Evolutionary conservation across 2,113 vertebrate species (phyloP).

Genomic region (Pluvialis apricaria): DNA sequence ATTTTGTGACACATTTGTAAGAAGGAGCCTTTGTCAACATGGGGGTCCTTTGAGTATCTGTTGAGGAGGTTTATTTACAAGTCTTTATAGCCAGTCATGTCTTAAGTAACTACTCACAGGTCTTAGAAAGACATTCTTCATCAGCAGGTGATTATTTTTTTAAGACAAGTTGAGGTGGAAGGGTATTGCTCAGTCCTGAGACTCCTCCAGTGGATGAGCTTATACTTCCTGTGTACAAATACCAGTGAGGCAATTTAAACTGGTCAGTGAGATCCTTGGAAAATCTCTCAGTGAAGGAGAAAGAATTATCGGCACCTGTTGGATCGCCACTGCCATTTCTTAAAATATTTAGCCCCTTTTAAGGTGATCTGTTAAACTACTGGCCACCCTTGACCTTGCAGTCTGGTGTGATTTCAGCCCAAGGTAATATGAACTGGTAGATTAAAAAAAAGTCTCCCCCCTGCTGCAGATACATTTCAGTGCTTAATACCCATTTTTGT

Average conservation of each 20-base stretch:
- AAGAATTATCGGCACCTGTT: slow-evolving; percentile 10
- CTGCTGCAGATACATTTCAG: not conserved
- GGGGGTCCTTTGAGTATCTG: not conserved
- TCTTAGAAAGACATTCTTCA: not conserved
- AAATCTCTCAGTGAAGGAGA: not conserved
- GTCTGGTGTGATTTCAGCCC: not conserved
- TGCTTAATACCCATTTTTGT: not conserved
- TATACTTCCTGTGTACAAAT: not conserved
- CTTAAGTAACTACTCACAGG: not conserved
- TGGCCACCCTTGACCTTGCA: not conserved
- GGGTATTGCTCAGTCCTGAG: not conserved
- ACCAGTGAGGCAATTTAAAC: not conserved
- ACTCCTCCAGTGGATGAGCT: not conserved
- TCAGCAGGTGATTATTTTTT: not conserved
- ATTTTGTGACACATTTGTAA: not conserved
- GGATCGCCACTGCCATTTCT: not conserved
- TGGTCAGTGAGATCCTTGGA: not conserved
- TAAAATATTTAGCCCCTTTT: slow-evolving; percentile 39
- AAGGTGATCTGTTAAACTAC: not conserved
- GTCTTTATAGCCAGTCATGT: not conserved
- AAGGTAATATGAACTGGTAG: slow-evolving; percentile 21
- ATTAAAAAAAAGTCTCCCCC: not conserved
- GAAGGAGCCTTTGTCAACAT: not conserved
- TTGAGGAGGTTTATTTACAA: not conserved
- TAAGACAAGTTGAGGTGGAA: not conserved